Conservation (phyloP, 2,888 invertebrate species). For the Rhodophaea formosa region DNA sequence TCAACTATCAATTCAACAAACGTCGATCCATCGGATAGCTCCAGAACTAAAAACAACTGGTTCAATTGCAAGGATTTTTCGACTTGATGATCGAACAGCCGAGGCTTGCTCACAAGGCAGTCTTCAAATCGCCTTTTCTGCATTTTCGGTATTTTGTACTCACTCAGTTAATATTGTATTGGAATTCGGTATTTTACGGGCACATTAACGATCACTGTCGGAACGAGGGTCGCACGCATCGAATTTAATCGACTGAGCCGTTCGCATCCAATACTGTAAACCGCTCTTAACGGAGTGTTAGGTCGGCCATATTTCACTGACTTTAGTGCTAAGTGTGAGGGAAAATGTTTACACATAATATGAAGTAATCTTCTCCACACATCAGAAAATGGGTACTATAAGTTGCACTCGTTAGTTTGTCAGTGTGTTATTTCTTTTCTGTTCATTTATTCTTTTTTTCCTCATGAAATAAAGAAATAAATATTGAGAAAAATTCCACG, state of each 20-base stretch:
- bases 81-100: too few species aligned
- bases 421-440: not conserved
- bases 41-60: too few species aligned
- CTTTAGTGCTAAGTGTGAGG: slow-evolving; percentile 21
- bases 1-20: too few species aligned
- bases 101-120: too few species aligned
- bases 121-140: not conserved
- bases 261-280: slow-evolving; percentile 38
- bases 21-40: too few species aligned
- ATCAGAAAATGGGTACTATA: too few species aligned
- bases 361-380: too few species aligned
- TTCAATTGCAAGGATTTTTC: too few species aligned
- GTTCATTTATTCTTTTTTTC: not conserved
- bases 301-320: slow-evolving; percentile 28
- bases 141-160: not conserved
- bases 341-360: too few species aligned
- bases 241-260: slow-evolving; percentile 42
- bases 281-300: slow-evolving; percentile 22
- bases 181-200: slow-evolving; percentile 40
- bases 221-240: slow-evolving; percentile 38
- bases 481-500: too few species aligned
- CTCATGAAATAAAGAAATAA: too few species aligned
- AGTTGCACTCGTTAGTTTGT: too few species aligned
- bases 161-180: slow-evolving; percentile 16
- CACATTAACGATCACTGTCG: slow-evolving; percentile 33